Evolutionary conservation across 2,113 vertebrate species (phyloP).

Genomic region (Eudyptes chrysolophus): DNA sequence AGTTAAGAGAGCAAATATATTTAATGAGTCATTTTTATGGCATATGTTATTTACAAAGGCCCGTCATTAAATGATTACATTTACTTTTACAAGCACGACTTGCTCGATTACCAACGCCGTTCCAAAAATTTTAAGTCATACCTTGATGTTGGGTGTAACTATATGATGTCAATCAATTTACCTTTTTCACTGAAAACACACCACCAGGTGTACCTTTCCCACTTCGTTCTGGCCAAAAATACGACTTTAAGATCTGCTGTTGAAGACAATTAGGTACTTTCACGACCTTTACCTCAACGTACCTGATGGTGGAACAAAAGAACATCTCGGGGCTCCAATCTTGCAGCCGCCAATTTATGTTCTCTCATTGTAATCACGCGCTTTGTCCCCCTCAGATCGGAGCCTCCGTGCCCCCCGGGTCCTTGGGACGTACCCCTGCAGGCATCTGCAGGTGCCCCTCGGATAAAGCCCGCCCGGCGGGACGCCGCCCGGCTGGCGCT

Average conservation of each 20-base stretch:
- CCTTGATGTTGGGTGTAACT: background rate
- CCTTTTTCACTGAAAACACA: background rate
- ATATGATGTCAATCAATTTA: background rate
- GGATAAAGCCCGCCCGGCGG: too few relatives aligned
- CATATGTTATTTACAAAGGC: background rate
- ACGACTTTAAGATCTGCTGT: too few relatives aligned
- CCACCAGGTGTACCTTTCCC: background rate
- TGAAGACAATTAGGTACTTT: fast-evolving
- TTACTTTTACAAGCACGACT: background rate
- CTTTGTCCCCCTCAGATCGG: fast-evolving
- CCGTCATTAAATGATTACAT: background rate
- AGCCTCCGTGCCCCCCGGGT: fast-evolving
- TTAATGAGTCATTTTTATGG: background rate
- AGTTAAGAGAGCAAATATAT: background rate
- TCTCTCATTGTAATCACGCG: background rate
- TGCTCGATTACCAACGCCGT: background rate
- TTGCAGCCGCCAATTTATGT: fast-evolving
- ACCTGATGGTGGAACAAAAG: fast-evolving
- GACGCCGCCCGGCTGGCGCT: too few relatives aligned
- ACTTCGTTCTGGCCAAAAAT: background rate
- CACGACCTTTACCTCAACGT: background rate
- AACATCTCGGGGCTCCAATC: background rate
- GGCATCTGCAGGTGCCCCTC: too few relatives aligned
- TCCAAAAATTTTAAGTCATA: background rate
- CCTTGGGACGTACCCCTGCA: too few relatives aligned